Evolutionary conservation across 1,140 invertebrate species (phyloP), one percentile per base, ranked within the genome.

Genomic region (Venustaconcha ellipsiformis): DNA sequence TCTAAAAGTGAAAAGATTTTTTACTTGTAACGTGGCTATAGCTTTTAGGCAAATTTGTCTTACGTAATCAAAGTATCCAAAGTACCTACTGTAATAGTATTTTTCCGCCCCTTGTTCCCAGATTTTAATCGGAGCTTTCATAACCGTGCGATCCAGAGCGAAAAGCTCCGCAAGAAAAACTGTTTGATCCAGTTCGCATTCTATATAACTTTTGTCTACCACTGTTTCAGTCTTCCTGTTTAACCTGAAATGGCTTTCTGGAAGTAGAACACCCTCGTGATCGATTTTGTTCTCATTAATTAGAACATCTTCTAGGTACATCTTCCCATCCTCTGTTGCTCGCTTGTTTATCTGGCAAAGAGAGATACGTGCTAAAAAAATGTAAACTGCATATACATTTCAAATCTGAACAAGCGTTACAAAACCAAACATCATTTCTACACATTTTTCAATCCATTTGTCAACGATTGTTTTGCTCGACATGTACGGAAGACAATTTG

Each of bases 91-190:
- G 59, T 83, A 83, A 59, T 72, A 79, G 71, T 77, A 78, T 71
- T 81, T 83, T 26, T 80, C 72, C 15, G 82, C 80, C n/a, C 79
- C 81, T 70, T 70, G 73, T 60, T 84, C 78, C 82, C 82, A 84
- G 1, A 84, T 58, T 73, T 84, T 84, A n/a, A 82, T 37, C 12
- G 82, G 82, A 2, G 69, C 37, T 55, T 76, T 76, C 81, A 84
- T 76, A 11, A 73, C 74, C 12, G 80, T 84, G 57, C 80, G 75
- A 67, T 84, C 82, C 30, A 84, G 15, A 17, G 82, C 82, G 63
- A 84, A 84, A 48, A 82, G 62, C 59, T 84, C 82, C 0, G 82
- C 69, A 20, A 82, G 57, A 65, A 79, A 82, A n/a, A 84, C 78
- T 3, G 78, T 79, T 74, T 84, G 82, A 69, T 84, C 82, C 5